Conservation (phyloP, 2,888 invertebrate genomes). For the Acronicta aceris region DNA sequence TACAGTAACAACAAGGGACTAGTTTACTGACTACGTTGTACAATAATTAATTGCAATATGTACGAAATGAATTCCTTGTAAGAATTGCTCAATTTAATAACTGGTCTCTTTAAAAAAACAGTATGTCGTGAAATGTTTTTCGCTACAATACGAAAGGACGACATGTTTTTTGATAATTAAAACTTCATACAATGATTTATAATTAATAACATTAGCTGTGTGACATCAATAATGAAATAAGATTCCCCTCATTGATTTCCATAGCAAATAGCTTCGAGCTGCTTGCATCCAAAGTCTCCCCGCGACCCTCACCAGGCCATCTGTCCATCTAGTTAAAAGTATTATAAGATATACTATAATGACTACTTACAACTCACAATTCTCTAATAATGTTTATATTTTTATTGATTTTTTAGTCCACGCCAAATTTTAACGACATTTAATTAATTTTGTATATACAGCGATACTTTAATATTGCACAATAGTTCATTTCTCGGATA, state of each 20-base stretch:
- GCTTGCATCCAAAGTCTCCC: constrained; percentile 31
- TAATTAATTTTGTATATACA: constrained; percentile 44
- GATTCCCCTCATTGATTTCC: constrained; percentile 16
- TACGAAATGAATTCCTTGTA: no score
- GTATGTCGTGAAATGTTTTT: not conserved
- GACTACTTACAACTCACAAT: constrained; percentile 31
- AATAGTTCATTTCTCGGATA: constrained; percentile 40
- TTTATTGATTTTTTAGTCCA: constrained; percentile 54
- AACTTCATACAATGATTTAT: constrained; percentile 2
- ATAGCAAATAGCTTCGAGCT: constrained; percentile 17
- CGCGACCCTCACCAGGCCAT: constrained; percentile 16
- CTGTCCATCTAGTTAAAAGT: constrained; percentile 35
- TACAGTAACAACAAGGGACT: constrained; percentile 6
- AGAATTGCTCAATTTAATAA: not conserved
- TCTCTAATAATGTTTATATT: constrained; percentile 34
- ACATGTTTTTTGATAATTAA: not conserved
- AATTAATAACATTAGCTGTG: constrained; percentile 2
- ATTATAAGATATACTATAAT: constrained; percentile 22
- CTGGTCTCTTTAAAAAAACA: no score
- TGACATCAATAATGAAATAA: constrained; percentile 15
- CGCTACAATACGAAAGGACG: not conserved
- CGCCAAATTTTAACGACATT: constrained; percentile 50
- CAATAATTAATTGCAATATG: no score
- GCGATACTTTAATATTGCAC: constrained; percentile 37
- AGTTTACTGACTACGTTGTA: no score